A percentile compares a stretch with the other conserved stretches of the same genome.
Conservation (phyloP, 1,140 invertebrate species). For the Cyclargus thomasi region DNA sequence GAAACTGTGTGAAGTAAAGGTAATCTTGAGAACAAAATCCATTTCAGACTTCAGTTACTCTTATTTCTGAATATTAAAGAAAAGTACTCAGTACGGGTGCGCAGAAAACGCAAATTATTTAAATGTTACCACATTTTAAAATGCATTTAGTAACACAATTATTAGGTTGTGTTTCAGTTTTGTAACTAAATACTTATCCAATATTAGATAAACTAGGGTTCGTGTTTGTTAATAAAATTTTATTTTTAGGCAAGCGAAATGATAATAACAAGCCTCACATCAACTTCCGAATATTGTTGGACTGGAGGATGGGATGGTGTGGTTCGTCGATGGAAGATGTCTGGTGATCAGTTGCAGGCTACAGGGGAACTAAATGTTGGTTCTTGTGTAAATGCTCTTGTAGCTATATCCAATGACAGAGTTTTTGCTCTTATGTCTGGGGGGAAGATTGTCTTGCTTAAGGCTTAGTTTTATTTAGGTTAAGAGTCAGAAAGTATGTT, state of each 20-base stretch:
- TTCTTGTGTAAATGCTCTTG: slow-evolving; percentile 51
- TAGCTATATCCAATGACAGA: slow-evolving; percentile 28
- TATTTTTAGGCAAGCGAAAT: slow-evolving; percentile 58
- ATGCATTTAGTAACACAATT: neutral
- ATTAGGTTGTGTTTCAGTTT: too few relatives aligned
- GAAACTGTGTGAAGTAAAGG: slow-evolving; percentile 57
- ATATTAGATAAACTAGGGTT: too few relatives aligned
- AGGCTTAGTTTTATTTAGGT: slow-evolving; percentile 23
- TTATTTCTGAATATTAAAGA: too few relatives aligned
- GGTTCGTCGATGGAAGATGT: slow-evolving; percentile 51
- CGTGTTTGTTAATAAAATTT: slow-evolving; percentile 13
- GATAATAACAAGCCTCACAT: slow-evolving; percentile 58
- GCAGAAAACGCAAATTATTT: neutral
- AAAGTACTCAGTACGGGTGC: too few relatives aligned
- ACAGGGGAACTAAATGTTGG: slow-evolving; percentile 51
- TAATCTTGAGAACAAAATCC: too few relatives aligned
- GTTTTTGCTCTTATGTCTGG: slow-evolving; percentile 48
- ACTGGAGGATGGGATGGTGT: slow-evolving; percentile 63
- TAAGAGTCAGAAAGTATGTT: neutral
- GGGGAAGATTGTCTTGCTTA: slow-evolving; percentile 42
- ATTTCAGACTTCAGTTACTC: too few relatives aligned
- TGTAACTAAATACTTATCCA: too few relatives aligned
- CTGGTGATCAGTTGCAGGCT: slow-evolving; percentile 39
- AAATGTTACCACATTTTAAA: neutral
- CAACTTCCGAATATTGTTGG: slow-evolving; percentile 46